phyloP scores from a whole-genome alignment of 2,888 invertebrate genomes.

The Gonocerus acuteangulatus region DNA sequence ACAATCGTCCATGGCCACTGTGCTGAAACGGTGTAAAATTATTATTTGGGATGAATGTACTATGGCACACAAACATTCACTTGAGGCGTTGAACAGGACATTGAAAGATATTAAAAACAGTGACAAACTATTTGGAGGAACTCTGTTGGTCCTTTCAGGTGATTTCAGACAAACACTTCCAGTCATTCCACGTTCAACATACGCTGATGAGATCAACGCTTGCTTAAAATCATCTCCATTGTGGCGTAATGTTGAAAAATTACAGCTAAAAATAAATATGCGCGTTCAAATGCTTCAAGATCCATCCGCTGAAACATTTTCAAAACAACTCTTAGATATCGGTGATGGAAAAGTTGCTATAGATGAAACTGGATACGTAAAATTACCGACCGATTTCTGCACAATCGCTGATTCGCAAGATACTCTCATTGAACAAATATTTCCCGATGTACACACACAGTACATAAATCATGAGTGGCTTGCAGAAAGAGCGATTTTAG shows the following conservation, averaged over 20 bases:
- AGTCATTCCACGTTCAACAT: constrained; percentile 36
- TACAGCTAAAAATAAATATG: no score
- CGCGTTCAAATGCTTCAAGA: constrained; percentile 39
- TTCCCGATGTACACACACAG: constrained; percentile 39
- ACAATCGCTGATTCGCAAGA: constrained; percentile 37
- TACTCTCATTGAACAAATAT: constrained; percentile 40
- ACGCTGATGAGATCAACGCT: constrained; percentile 38
- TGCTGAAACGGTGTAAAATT: constrained; percentile 32
- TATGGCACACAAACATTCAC: constrained; percentile 37
- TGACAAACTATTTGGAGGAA: constrained; percentile 20
- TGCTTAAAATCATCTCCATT: constrained; percentile 37
- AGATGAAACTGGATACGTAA: constrained; percentile 38
- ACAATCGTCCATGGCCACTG: constrained; percentile 18
- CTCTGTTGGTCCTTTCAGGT: constrained; percentile 31
- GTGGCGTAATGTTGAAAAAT: constrained; percentile 37
- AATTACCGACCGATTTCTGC: constrained; percentile 40
- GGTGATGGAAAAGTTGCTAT: constrained; percentile 38
- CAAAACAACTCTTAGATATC: constrained; percentile 39
- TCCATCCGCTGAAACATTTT: constrained; percentile 37
- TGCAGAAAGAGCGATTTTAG: constrained; percentile 39
- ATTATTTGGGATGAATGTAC: constrained; percentile 22
- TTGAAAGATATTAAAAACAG: no score
- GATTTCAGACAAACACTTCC: constrained; percentile 34
- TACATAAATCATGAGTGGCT: constrained; percentile 16
- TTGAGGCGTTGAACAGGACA: constrained; percentile 37